Evolutionary conservation across 2,888 invertebrate genomes (phyloP).

Genomic region (Steinernema scapterisci): DNA sequence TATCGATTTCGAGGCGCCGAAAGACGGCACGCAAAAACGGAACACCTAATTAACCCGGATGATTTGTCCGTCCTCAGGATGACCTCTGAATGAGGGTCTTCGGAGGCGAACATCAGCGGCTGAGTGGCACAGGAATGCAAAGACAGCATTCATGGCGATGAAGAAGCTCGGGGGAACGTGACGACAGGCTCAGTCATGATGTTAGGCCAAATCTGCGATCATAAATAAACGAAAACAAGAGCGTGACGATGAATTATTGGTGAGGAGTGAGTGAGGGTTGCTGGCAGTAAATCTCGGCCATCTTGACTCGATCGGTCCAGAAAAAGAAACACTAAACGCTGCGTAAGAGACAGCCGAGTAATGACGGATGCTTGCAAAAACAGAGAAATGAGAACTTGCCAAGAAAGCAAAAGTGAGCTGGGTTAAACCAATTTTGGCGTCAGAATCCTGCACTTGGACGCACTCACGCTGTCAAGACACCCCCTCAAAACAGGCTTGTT

Average conservation of each 20-base stretch:
- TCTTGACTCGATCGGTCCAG: too few relatives aligned
- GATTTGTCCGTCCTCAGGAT: not conserved
- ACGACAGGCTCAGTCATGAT: not conserved
- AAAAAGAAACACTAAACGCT: too few relatives aligned
- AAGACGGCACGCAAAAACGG: not conserved
- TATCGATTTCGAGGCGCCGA: not conserved
- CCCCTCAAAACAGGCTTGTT: too few relatives aligned
- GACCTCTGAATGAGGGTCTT: conserved; percentile 5
- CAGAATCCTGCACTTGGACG: too few relatives aligned
- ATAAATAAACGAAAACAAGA: conserved; percentile 30
- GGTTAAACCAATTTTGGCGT: too few relatives aligned
- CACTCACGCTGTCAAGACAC: too few relatives aligned
- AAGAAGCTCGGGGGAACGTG: not conserved
- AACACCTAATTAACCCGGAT: conserved; percentile 6
- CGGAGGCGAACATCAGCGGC: not conserved
- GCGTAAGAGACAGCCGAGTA: too few relatives aligned
- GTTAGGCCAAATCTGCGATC: conserved; percentile 12
- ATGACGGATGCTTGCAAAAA: too few relatives aligned
- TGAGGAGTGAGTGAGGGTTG: not conserved
- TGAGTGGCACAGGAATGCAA: too few relatives aligned
- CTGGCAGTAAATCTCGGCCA: too few relatives aligned
- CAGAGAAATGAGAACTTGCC: too few relatives aligned
- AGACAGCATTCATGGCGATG: not conserved
- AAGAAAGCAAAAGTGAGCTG: too few relatives aligned
- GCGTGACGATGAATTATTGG: conserved; percentile 29